Percentiles rank a stretch among this genome's conserved stretches.
phyloP scores from a whole-genome alignment of 2,113 vertebrate genomes.

The Elaphurus davidianus region DNA sequence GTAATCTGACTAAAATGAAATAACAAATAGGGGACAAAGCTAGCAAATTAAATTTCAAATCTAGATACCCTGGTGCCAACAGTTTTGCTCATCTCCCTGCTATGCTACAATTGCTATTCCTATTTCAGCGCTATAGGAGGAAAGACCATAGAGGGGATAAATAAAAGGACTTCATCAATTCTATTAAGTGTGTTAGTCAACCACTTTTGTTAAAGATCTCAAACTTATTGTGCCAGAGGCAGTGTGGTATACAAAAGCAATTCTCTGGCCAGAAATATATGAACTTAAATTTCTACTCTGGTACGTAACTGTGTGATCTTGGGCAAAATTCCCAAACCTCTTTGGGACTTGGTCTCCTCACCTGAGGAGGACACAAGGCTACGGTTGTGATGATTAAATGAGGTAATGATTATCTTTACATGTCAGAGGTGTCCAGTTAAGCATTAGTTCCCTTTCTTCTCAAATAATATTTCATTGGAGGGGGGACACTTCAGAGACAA shows the following conservation, averaged over 20 bases:
- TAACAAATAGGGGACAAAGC: neutral
- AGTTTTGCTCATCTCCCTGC: neutral
- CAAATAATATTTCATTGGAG: neutral
- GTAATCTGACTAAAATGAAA: neutral
- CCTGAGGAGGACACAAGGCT: neutral
- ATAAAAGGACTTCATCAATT: neutral
- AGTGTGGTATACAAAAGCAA: neutral
- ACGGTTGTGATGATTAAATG: neutral
- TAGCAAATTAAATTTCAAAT: neutral
- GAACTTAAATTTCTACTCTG: neutral
- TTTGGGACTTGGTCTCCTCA: neutral
- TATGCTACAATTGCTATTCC: neutral
- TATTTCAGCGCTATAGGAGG: neutral
- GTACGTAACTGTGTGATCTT: neutral
- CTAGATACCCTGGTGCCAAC: neutral
- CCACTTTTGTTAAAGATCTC: neutral
- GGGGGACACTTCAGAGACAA: neutral
- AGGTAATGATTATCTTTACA: neutral
- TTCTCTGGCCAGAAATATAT: neutral
- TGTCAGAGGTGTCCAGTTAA: neutral
- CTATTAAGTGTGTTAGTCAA: neutral
- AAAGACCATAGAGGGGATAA: neutral
- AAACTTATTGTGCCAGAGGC: neutral
- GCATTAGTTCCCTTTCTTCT: neutral
- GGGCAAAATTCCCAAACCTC: neutral